Evolutionary conservation across 2,797 vertebrate species (phyloP).

Genomic region (Pantherophis vulpinus): DNA sequence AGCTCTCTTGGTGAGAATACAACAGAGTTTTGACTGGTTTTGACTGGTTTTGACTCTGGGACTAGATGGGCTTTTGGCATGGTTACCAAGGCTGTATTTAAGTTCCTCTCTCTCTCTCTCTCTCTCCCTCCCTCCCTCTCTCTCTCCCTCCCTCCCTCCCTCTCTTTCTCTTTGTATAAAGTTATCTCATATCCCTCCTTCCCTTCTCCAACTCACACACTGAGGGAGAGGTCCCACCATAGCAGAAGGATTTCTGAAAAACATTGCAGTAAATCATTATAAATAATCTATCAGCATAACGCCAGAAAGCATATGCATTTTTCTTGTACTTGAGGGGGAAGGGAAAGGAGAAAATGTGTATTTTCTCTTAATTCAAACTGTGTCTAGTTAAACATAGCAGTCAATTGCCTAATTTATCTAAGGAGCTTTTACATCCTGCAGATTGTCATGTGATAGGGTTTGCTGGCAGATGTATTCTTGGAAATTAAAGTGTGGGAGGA

Average conservation of each 20-base stretch:
- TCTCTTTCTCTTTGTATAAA: background rate
- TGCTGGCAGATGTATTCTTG: conserved; percentile 17
- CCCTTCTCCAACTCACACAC: background rate
- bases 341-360: background rate
- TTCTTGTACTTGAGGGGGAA: background rate
- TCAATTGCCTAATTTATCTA: background rate
- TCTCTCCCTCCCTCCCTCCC: no score
- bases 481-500: conserved; percentile 11
- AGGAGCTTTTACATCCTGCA: background rate
- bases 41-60: background rate
- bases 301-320: background rate
- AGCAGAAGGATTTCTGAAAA: background rate
- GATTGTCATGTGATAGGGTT: conserved; percentile 12
- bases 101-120: no score
- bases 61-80: background rate
- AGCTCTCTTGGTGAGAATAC: background rate
- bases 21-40: background rate
- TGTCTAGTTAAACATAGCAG: background rate
- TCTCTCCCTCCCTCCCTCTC: no score
- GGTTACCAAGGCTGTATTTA: background rate
- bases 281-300: background rate
- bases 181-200: background rate
- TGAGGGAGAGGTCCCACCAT: background rate
- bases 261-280: background rate
- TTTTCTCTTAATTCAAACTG: conserved; percentile 6